A percentile compares a stretch with the other conserved stretches of the same genome.
phyloP scores from a whole-genome alignment of 2,797 vertebrate species.

The Chaetodon trifasciatus region DNA sequence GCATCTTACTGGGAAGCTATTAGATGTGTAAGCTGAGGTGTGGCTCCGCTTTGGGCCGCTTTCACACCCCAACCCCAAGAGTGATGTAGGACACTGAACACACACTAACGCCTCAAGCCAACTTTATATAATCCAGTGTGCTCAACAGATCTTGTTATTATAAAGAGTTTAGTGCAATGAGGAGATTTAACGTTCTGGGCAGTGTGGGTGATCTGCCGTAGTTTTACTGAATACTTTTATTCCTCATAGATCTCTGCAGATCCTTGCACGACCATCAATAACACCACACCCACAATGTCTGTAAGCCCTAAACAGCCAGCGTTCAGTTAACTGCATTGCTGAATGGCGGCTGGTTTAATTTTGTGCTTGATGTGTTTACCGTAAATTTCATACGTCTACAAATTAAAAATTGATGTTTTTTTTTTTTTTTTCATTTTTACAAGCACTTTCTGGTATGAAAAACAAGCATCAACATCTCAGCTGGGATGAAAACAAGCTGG shows the following conservation, averaged over 20 bases:
- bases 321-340: slow-evolving; percentile 43
- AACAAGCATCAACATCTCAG: slow-evolving; percentile 1
- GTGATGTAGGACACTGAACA: slow-evolving; percentile 15
- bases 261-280: not conserved
- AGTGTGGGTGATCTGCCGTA: slow-evolving; percentile 5
- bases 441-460: slow-evolving; percentile 17
- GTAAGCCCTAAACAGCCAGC: slow-evolving; percentile 5
- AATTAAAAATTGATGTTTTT: slow-evolving; percentile 40
- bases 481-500: slow-evolving; percentile 19
- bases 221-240: not conserved
- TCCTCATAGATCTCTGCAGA: not conserved
- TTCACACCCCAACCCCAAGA: slow-evolving; percentile 8
- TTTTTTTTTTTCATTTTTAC: not conserved
- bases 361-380: slow-evolving; percentile 40
- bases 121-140: not conserved
- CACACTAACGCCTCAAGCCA: not conserved
- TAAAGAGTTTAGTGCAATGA: not conserved
- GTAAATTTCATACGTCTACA: slow-evolving; percentile 38
- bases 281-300: not conserved
- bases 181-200: not conserved
- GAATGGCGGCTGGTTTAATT: slow-evolving; percentile 32
- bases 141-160: not conserved
- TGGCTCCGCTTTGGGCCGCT: not conserved
- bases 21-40: slow-evolving; percentile 22
- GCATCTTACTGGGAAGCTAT: slow-evolving; percentile 34